These are phyloP conservation scores for Morbakka virulenta DNA, from an alignment of 30 jellyfish, hydroid and myxozoan genomes.

Conservation along the genomic window DNA sequence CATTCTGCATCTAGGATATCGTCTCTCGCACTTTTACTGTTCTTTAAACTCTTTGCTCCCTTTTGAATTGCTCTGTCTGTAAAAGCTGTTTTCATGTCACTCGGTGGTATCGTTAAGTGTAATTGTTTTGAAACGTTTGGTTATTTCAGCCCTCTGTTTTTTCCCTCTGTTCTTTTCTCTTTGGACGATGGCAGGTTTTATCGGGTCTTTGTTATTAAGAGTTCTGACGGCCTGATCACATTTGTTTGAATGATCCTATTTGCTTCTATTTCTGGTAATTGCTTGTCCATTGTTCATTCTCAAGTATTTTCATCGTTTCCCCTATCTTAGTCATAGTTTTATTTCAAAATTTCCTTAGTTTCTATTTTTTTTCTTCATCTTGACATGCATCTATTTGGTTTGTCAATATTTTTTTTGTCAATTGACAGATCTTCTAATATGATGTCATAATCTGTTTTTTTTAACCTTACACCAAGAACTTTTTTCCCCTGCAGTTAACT, in stretches of 20 bases:
- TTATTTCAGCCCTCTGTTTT: conserved; percentile 39
- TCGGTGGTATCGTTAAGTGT: conserved; percentile 52
- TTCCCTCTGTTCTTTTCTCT: conserved; percentile 54
- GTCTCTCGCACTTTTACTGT: conserved; percentile 12
- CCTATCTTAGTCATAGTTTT: conserved; percentile 13
- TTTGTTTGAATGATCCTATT: conserved; percentile 42
- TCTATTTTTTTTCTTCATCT: conserved; percentile 6
- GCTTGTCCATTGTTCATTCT: not conserved
- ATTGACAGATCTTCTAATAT: conserved; percentile 20
- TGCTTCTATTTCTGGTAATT: not conserved
- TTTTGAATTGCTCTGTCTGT: conserved; percentile 25
- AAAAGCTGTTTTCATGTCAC: conserved; percentile 44
- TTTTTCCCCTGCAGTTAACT: conserved; percentile 30
- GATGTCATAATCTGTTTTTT: conserved; percentile 19
- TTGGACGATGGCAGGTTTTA: conserved; percentile 58
- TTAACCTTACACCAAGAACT: no score
- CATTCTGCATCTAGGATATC: no score
- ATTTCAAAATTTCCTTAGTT: conserved; percentile 10
- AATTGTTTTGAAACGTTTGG: conserved; percentile 38
- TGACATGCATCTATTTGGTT: conserved; percentile 6
- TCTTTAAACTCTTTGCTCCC: conserved; percentile 34
- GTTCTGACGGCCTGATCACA: conserved; percentile 50
- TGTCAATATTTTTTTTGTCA: not conserved
- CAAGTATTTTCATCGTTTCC: conserved; percentile 22
- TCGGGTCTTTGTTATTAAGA: conserved; percentile 35